Base-by-base conservation (phyloP, 2,797 vertebrate species). In the Staurois parvus region DNA sequence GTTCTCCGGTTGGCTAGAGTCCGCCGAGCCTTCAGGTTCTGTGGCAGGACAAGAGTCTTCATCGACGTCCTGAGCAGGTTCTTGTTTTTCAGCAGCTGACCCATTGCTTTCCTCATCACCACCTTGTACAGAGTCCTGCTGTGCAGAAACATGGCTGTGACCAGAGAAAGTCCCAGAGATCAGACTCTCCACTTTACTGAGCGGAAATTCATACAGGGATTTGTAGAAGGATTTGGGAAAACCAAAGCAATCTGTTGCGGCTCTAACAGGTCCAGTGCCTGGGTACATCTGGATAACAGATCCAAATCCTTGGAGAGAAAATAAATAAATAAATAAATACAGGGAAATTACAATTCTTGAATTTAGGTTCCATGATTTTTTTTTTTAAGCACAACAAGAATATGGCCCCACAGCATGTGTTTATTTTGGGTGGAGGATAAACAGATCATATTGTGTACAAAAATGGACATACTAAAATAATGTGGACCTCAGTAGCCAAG, bases 211-310 rank as follows among this genome's bases (percentile, higher is more conserved):
- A 52, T 97, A 95, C 76, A 99, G 95, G 19, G 89, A 94, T 45
- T 95, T 88, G 48, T 96, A 95, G 91, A 99, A 99, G 81, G 90
- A 94, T 59, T 93, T 92, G 4, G 97, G 97, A 90, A 99, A 99
- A 85, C 98, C 98, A 92, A 99, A 99, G 91, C 95, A 97, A 75
- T 96, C 95, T 91, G 97, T 95, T 86, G 97, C 97, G 72, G 96
- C 95, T 88, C 97, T 95, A 11, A 96, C 93, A 1, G 98, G 97
- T 59, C 95, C 97, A 2, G 94, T 95, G 90, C 97, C 97, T n/a
- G 98, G 95, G 90, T 96, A 98, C 93, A 99, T 95, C 90, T 99
- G 98, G 90, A 99, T 93, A 92, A 99, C 96, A 59, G 97, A 96
- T 79, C 98, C 98, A 3, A 95, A 97, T 88, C 98, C 98, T 99